These are phyloP conservation scores for Rhabdomys pumilio DNA, from an alignment of 2,797 vertebrate species.

Conservation along the genomic window DNA sequence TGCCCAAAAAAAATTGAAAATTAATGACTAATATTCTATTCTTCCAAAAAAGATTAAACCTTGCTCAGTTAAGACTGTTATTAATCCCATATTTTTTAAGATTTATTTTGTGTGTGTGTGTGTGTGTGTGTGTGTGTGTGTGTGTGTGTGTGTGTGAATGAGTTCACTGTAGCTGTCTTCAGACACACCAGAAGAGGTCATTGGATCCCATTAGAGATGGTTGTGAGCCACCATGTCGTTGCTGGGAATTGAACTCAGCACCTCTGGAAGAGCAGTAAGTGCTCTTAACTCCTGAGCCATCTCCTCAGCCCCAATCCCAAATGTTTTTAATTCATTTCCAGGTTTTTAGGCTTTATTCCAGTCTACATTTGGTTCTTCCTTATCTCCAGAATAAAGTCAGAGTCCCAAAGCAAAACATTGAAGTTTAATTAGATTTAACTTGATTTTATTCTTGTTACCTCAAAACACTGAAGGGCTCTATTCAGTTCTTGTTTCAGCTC, in stretches of 20 bases:
- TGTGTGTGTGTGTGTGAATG: too few species aligned
- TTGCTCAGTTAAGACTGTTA: background rate
- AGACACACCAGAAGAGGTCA: background rate
- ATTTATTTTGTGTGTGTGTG: too few species aligned
- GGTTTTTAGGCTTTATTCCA: constrained; percentile 30
- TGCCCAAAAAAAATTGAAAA: background rate
- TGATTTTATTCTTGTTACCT: background rate
- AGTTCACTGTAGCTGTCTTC: background rate
- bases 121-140: too few species aligned
- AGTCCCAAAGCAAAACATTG: background rate
- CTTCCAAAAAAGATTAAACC: constrained; percentile 33
- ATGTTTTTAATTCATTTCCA: constrained; percentile 55
- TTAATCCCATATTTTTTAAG: background rate
- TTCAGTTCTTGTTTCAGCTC: background rate
- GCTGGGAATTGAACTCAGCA: background rate
- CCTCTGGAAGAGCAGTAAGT: background rate
- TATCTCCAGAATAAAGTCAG: background rate
- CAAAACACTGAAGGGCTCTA: background rate
- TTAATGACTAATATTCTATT: background rate
- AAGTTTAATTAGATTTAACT: background rate
- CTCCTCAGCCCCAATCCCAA: background rate
- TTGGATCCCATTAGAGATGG: background rate
- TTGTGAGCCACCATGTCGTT: background rate
- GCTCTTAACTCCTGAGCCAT: background rate
- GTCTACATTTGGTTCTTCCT: background rate